These are phyloP conservation scores for Trichechus manatus DNA, from an alignment of 2,113 vertebrate genomes.

Conservation along the genomic window DNA sequence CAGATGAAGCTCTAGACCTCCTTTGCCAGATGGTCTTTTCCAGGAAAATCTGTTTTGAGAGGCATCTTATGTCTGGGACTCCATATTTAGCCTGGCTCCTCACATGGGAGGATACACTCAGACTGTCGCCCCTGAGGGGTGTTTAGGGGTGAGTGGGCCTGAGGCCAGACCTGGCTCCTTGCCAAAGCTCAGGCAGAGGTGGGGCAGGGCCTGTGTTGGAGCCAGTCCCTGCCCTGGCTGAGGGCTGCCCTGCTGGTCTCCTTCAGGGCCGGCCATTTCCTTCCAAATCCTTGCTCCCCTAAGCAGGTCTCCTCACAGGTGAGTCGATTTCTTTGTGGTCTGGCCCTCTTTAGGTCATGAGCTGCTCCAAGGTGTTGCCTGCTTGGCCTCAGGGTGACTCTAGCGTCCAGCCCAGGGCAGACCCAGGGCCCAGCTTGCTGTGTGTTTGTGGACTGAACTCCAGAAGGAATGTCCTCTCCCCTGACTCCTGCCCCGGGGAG, in stretches of 20 bases:
- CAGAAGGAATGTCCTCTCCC: not conserved
- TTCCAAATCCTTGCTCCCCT: not conserved
- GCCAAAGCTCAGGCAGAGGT: not conserved
- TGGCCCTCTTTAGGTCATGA: not conserved
- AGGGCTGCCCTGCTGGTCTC: not conserved
- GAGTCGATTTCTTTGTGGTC: not conserved
- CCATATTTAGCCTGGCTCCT: conserved; percentile 83
- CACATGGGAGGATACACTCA: conserved; percentile 73
- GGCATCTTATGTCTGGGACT: conserved; percentile 81
- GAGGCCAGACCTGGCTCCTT: conserved; percentile 46
- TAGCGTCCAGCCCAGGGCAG: fast-evolving
- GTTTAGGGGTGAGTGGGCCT: not conserved
- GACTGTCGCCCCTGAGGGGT: conserved; percentile 70
- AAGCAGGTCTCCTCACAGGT: not conserved
- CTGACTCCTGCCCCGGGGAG: not conserved
- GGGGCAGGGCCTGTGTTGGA: not conserved
- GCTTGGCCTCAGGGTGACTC: not conserved
- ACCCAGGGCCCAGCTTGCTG: not conserved
- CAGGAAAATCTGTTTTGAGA: conserved; percentile 85
- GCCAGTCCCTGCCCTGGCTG: not conserved
- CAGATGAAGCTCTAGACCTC: conserved; percentile 68
- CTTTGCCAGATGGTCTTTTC: conserved; percentile 85
- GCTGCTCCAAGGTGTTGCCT: not conserved
- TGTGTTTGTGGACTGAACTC: not conserved
- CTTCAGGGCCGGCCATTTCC: not conserved